Evolutionary conservation across 2,113 vertebrate genomes (phyloP), one percentile per base, ranked within the genome.

Genomic region (Nanorana parkeri): DNA sequence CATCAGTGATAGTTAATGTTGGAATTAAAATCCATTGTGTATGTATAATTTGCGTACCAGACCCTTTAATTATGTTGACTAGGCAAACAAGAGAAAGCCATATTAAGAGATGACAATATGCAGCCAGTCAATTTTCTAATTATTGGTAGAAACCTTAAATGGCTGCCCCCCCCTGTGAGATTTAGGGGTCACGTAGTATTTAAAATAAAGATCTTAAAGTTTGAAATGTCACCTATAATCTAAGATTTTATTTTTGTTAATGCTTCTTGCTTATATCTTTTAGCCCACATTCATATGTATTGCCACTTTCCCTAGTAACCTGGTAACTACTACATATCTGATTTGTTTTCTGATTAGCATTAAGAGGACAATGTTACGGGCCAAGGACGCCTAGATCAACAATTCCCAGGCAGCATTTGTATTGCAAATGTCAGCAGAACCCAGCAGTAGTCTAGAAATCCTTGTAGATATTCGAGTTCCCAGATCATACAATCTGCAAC

Each of bases 341-440:
- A 83, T 83, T 83, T 83, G 80, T 29, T 75, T 83, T 32, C 80
- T 26, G 55, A 83, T 83, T 76, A 83, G 80, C 80, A 83, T 76
- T n/a, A 24, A 21, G 61, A 83, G 71, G 72, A 68, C 80, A 83
- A 54, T n/a, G 52, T 47, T 76, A 68, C n/a, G n/a, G 71, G 72
- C 72, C 63, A 68, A 68, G 23, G 56, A 29, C 36, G 65, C 64
- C 17, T 68, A 66, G 72, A 60, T n/a, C 75, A 83, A 83, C 72
- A 83, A 60, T 21, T 60, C 60, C 24, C 72, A 83, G 72, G 80
- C 73, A 67, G 63, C 63, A 83, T 83, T 83, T 83, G 80, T 74
- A 83, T 75, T 83, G 80, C 71, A 83, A 83, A 83, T 76, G 65
- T 56, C 54, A 56, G 68, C 52, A 66, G 29, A 76, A 67, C 73